Conservation (phyloP, 2,888 invertebrate species). For the Drosophila multiciliata region DNA sequence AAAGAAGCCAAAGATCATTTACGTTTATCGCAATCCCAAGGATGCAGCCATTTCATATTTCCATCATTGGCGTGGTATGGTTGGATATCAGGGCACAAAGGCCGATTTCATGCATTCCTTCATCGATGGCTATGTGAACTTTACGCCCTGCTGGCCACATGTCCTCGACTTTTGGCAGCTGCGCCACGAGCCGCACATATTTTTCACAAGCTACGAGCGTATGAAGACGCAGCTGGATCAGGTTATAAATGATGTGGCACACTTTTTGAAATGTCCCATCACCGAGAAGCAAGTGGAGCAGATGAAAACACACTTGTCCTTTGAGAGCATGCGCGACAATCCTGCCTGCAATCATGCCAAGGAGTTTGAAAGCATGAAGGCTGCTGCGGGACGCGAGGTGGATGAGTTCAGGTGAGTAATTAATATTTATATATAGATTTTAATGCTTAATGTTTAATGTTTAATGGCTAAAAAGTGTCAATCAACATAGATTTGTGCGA, state of each 20-base stretch:
- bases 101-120: slow-evolving; percentile 81
- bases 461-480: slow-evolving; percentile 33
- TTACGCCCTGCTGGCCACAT: slow-evolving; percentile 83
- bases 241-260: slow-evolving; percentile 75
- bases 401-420: slow-evolving; percentile 78
- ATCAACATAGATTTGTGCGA: slow-evolving; percentile 78
- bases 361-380: slow-evolving; percentile 83
- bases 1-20: slow-evolving; percentile 87
- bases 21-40: slow-evolving; percentile 93
- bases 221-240: slow-evolving; percentile 79
- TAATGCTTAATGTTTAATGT: neutral
- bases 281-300: slow-evolving; percentile 59
- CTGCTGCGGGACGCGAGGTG: slow-evolving; percentile 80
- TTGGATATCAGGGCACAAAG: slow-evolving; percentile 81
- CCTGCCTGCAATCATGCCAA: slow-evolving; percentile 82
- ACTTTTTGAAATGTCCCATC: slow-evolving; percentile 68
- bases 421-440: neutral
- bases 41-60: slow-evolving; percentile 94
- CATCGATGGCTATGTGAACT: slow-evolving; percentile 80
- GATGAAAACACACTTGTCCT: slow-evolving; percentile 79
- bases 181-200: slow-evolving; percentile 77
- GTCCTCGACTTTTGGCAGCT: slow-evolving; percentile 83
- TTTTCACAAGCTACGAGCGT: slow-evolving; percentile 82
- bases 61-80: slow-evolving; percentile 86
- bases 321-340: slow-evolving; percentile 83